Evolutionary conservation across 1,140 invertebrate genomes (phyloP).

Genomic region (Panonychus citri): DNA sequence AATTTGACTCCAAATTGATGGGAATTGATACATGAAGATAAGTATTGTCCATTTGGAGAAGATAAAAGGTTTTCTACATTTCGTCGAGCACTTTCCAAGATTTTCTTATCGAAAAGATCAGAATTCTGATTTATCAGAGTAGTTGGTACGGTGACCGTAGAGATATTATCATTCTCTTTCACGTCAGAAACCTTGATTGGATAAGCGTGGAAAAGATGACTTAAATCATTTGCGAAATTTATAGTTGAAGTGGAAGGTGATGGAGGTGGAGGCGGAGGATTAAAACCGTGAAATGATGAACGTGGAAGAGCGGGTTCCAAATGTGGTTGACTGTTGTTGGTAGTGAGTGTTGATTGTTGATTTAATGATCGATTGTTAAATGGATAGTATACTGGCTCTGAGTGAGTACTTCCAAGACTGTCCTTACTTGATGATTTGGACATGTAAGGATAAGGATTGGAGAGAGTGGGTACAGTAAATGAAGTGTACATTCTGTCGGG

Average conservation of each 20-base stretch:
- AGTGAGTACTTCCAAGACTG: slow-evolving; percentile 25
- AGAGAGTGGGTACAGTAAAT: slow-evolving; percentile 13
- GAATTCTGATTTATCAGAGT: neutral
- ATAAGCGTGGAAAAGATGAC: neutral
- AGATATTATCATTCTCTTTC: neutral
- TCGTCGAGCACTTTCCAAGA: neutral
- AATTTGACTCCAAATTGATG: neutral
- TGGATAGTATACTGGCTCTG: slow-evolving; percentile 18
- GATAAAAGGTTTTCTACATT: neutral
- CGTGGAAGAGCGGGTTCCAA: neutral
- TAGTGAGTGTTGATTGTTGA: neutral
- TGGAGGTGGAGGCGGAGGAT: too few species aligned
- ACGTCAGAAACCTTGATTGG: neutral
- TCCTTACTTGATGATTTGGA: slow-evolving; percentile 25
- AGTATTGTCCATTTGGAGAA: neutral
- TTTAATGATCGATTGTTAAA: neutral
- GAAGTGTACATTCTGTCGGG: slow-evolving; percentile 20
- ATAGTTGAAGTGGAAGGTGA: neutral
- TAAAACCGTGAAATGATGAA: too few species aligned
- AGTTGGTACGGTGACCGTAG: too few species aligned
- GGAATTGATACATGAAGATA: neutral
- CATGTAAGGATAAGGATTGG: slow-evolving; percentile 13
- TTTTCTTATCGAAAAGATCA: neutral
- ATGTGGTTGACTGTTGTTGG: too few species aligned
- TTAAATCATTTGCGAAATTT: neutral